A percentile compares a stretch with the other conserved stretches of the same genome.
These are phyloP conservation scores for Triplophysa rosa DNA, from an alignment of 2,113 vertebrate genomes.

Conservation along the genomic window DNA sequence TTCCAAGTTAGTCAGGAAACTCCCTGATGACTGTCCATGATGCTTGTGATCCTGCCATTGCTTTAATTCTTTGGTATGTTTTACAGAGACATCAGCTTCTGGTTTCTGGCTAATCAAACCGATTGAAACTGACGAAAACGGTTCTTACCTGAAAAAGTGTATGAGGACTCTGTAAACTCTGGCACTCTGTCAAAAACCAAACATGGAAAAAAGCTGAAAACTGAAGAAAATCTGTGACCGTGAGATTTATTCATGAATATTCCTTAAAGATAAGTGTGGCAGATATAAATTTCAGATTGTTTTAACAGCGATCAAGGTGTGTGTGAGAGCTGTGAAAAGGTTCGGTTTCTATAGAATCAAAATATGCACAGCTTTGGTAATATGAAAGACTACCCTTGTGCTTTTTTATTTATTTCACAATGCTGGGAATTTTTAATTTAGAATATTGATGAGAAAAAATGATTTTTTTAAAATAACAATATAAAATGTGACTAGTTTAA, in stretches of 20 bases:
- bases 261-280: background rate
- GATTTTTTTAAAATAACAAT: too few relatives aligned
- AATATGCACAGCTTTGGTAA: too few relatives aligned
- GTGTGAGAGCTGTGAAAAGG: too few relatives aligned
- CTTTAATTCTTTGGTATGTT: background rate
- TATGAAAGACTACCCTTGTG: background rate
- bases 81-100: background rate
- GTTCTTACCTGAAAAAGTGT: constrained; percentile 60
- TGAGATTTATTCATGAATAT: background rate
- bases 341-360: too few relatives aligned
- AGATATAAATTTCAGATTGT: too few relatives aligned
- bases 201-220: background rate
- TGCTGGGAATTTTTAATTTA: too few relatives aligned
- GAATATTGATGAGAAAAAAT: too few relatives aligned
- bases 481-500: too few relatives aligned
- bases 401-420: too few relatives aligned
- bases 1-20: constrained; percentile 10
- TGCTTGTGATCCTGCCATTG: background rate
- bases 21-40: constrained; percentile 19
- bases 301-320: too few relatives aligned
- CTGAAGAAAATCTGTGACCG: background rate
- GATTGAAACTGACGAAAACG: background rate
- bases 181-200: constrained; percentile 50
- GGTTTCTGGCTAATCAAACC: background rate
- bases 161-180: constrained; percentile 53